Evolutionary conservation across 2,888 invertebrate genomes (phyloP).

Genomic region (Oscheius sp.): DNA sequence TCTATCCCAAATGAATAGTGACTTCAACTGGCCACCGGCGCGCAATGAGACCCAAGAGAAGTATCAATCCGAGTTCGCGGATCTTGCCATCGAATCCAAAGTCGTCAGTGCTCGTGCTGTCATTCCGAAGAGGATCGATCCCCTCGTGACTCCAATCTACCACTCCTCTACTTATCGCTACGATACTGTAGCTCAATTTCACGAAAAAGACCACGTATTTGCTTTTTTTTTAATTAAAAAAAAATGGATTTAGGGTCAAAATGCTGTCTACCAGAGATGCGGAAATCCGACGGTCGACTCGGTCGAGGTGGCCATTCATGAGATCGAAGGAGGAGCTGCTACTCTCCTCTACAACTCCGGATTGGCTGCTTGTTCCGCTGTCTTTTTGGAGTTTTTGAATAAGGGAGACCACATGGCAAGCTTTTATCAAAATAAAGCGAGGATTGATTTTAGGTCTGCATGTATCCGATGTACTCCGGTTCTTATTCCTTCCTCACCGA

Average conservation of each 20-base stretch:
- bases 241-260: constrained; percentile 34
- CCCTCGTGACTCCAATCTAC: constrained; percentile 53
- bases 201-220: constrained; percentile 41
- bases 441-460: constrained; percentile 57
- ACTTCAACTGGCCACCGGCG: constrained; percentile 44
- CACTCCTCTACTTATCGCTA: constrained; percentile 47
- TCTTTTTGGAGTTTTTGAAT: constrained; percentile 69
- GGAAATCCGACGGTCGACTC: constrained; percentile 57
- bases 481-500: constrained; percentile 66
- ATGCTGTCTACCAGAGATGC: constrained; percentile 49
- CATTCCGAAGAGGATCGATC: constrained; percentile 39
- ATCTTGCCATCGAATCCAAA: constrained; percentile 34
- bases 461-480: constrained; percentile 69
- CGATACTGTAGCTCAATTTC: constrained; percentile 41
- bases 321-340: constrained; percentile 54
- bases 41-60: constrained; percentile 42
- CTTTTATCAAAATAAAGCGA: not conserved
- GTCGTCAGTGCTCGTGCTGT: constrained; percentile 39
- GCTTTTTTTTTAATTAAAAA: not conserved
- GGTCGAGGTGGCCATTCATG: constrained; percentile 49
- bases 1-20: not conserved
- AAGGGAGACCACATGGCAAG: constrained; percentile 70
- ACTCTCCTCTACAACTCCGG: constrained; percentile 53
- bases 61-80: constrained; percentile 35
- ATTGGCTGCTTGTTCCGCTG: constrained; percentile 66